These are phyloP conservation scores for Panagrolaimus sp. DNA, from an alignment of 1,140 invertebrate species.

Conservation along the genomic window DNA sequence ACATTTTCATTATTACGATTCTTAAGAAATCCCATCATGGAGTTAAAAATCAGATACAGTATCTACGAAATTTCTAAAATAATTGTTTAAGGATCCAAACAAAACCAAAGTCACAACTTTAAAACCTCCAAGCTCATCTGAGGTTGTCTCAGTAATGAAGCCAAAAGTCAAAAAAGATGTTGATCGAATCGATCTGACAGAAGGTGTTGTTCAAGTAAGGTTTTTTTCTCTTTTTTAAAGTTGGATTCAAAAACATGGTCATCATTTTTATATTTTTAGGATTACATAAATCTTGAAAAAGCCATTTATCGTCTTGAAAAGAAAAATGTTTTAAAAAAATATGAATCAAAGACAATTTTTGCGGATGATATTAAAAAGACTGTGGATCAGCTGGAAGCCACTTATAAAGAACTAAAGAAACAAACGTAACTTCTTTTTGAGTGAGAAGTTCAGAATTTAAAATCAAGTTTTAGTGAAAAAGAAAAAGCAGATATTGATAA, in stretches of 20 bases:
- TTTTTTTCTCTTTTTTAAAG: too few species aligned
- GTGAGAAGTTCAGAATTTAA: background rate
- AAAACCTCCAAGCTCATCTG: background rate
- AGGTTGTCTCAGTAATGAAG: background rate
- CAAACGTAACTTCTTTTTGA: slow-evolving; percentile 57
- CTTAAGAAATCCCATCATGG: too few species aligned
- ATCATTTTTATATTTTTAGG: too few species aligned
- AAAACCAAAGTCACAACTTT: too few species aligned
- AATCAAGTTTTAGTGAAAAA: slow-evolving; percentile 55
- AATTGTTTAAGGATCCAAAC: too few species aligned
- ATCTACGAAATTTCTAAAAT: too few species aligned
- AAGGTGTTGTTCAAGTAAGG: slow-evolving; percentile 35
- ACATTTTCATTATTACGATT: too few species aligned
- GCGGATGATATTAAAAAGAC: slow-evolving; percentile 56
- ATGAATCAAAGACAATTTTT: slow-evolving; percentile 53
- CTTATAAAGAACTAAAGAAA: slow-evolving; percentile 53
- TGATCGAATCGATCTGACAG: slow-evolving; percentile 46
- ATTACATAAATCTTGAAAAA: slow-evolving; percentile 53
- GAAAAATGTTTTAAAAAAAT: slow-evolving; percentile 56
- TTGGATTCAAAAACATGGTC: too few species aligned
- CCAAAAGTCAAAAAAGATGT: slow-evolving; percentile 31
- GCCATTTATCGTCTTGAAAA: slow-evolving; percentile 46
- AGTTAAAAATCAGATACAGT: too few species aligned
- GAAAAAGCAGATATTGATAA: slow-evolving; percentile 62
- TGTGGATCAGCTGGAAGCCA: slow-evolving; percentile 56